Percentiles rank a stretch among this genome's conserved stretches.
These are phyloP conservation scores for Sturnira hondurensis DNA, from an alignment of 2,113 vertebrate species.

Conservation along the genomic window DNA sequence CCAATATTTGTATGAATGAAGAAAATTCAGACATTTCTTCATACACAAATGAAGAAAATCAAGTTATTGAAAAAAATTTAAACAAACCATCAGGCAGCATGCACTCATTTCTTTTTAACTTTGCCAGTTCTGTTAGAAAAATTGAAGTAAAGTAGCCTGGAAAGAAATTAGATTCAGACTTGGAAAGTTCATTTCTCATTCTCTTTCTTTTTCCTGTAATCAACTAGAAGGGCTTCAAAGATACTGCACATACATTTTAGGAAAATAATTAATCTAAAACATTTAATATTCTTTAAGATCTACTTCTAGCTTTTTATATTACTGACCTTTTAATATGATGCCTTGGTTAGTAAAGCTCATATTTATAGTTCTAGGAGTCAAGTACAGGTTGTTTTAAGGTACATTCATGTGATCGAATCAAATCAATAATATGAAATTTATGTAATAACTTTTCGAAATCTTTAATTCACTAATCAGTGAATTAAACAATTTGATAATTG, in stretches of 20 bases:
- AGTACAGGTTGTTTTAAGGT: neutral
- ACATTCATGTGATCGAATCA: neutral
- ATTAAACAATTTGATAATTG: neutral
- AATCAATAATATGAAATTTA: neutral
- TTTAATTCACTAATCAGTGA: neutral
- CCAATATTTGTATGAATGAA: slow-evolving; percentile 13
- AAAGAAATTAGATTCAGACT: neutral
- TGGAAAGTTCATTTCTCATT: neutral
- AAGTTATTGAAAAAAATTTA: neutral
- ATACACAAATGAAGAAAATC: neutral
- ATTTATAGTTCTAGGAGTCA: neutral
- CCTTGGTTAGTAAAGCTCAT: neutral
- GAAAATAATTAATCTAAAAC: neutral
- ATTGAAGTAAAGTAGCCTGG: neutral
- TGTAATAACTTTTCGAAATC: neutral
- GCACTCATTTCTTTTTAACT: neutral
- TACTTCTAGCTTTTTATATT: neutral
- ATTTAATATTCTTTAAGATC: neutral
- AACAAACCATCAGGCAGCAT: neutral
- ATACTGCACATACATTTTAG: neutral
- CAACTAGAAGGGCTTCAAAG: neutral
- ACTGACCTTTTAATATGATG: neutral
- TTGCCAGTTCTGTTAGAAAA: neutral
- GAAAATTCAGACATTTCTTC: too few relatives aligned
- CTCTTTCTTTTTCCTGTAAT: neutral